Percentiles rank a stretch among this genome's conserved stretches.
phyloP scores from a whole-genome alignment of 2,888 invertebrate species.

The Homarus gammarus region DNA sequence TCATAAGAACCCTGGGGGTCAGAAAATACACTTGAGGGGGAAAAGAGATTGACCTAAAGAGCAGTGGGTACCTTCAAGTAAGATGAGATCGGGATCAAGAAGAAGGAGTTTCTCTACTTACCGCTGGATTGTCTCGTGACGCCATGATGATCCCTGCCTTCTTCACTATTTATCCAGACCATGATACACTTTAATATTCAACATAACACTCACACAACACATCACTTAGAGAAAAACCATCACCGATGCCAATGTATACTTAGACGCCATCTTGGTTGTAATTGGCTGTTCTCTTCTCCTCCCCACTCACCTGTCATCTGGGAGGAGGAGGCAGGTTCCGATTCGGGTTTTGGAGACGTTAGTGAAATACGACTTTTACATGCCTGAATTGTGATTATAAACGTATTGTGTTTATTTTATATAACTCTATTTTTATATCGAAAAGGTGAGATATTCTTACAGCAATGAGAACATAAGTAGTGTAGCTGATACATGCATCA shows the following conservation, averaged over 20 bases:
- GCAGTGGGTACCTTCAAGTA: conserved; percentile 47
- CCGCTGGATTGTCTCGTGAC: conserved; percentile 69
- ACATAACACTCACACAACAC: conserved; percentile 69
- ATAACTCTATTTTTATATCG: background rate
- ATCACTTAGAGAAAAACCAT: conserved; percentile 68
- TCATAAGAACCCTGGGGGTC: background rate
- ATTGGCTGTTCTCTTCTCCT: conserved; percentile 74
- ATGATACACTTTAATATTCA: conserved; percentile 70
- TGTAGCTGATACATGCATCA: too few species aligned
- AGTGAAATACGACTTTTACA: conserved; percentile 20
- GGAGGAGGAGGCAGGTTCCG: conserved; percentile 36
- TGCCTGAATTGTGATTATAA: background rate
- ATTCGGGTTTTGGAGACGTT: conserved; percentile 30
- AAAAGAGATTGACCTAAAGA: conserved; percentile 45
- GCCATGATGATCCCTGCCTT: conserved; percentile 50
- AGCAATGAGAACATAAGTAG: background rate
- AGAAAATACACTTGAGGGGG: background rate
- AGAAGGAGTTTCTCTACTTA: conserved; percentile 39
- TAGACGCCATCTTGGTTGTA: conserved; percentile 75
- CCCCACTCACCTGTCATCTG: conserved; percentile 72
- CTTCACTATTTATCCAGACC: conserved; percentile 55
- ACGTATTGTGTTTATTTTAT: background rate
- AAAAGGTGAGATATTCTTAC: background rate
- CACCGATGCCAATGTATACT: conserved; percentile 71
- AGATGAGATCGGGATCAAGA: conserved; percentile 42